Conservation (phyloP, 1,140 invertebrate genomes). For the Hycleus cichorii region DNA sequence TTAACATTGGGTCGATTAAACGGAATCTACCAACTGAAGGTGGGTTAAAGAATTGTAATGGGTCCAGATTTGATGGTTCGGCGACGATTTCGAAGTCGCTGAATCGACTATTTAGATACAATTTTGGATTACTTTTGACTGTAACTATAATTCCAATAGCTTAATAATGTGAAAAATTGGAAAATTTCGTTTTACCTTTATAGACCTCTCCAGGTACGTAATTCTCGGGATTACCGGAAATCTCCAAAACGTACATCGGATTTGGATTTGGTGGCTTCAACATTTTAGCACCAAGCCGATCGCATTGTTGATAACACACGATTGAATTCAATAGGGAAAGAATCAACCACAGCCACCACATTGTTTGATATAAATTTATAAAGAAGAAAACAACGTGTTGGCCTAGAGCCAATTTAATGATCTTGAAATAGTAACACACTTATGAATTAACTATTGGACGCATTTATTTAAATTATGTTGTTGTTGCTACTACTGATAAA, state of each 20-base stretch:
- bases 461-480: too few relatives aligned
- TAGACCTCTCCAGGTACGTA: slow-evolving; percentile 2
- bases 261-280: background rate
- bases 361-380: background rate
- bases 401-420: too few relatives aligned
- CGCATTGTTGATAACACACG: background rate
- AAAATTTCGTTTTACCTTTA: slow-evolving; percentile 9
- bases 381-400: background rate
- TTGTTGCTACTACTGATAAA: too few relatives aligned
- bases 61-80: too few relatives aligned
- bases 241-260: background rate
- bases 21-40: background rate
- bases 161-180: background rate
- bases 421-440: too few relatives aligned
- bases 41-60: too few relatives aligned
- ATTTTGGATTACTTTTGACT: too few relatives aligned
- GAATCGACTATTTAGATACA: too few relatives aligned
- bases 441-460: too few relatives aligned
- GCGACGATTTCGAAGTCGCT: too few relatives aligned
- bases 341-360: background rate
- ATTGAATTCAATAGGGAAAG: background rate
- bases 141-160: too few relatives aligned
- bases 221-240: slow-evolving; percentile 2
- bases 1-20: background rate
- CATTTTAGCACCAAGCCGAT: background rate